A percentile compares a stretch with the other conserved stretches of the same genome.
Evolutionary conservation across 2,888 invertebrate species (phyloP).

Genomic region (Hirtodrosophila duncani): DNA sequence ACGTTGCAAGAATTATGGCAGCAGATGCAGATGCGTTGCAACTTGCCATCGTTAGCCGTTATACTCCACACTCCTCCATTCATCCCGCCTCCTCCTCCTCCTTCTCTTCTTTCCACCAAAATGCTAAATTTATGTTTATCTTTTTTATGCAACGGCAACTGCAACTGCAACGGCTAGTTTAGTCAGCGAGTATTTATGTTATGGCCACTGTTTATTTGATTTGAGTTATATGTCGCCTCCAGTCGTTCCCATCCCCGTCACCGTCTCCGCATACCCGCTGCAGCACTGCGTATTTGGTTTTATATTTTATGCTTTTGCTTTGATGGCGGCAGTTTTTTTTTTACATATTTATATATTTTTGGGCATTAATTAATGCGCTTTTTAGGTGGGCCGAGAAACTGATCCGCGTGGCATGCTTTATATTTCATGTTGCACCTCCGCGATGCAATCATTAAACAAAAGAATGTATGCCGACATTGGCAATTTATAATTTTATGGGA

Average conservation of each 20-base stretch:
- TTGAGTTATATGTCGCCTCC: conserved; percentile 60
- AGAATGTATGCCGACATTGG: conserved; percentile 57
- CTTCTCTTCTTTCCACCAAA: conserved; percentile 7
- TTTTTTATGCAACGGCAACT: conserved; percentile 19
- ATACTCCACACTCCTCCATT: conserved; percentile 31
- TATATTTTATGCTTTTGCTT: conserved; percentile 43
- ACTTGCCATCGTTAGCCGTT: conserved; percentile 21
- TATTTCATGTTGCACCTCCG: conserved; percentile 37
- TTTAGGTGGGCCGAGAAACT: conserved; percentile 48
- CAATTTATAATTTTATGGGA: conserved; percentile 57
- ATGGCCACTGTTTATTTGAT: conserved; percentile 64
- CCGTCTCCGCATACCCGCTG: conserved; percentile 24
- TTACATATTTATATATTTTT: conserved; percentile 10
- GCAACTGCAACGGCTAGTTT: conserved; percentile 10
- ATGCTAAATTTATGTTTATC: conserved; percentile 64
- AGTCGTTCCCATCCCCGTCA: conserved; percentile 22
- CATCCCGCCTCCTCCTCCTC: conserved; percentile 2
- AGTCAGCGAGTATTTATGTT: conserved; percentile 61
- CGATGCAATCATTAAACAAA: conserved; percentile 59
- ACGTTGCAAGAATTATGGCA: conserved; percentile 68
- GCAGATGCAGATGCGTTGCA: conserved; percentile 66
- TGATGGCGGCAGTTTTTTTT: conserved; percentile 23
- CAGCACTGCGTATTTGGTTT: conserved; percentile 28
- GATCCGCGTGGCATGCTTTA: conserved; percentile 31
- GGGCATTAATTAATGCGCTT: conserved; percentile 55